Base-by-base conservation (phyloP, 2,797 vertebrate genomes). In the Crocodylus rhombifer region DNA sequence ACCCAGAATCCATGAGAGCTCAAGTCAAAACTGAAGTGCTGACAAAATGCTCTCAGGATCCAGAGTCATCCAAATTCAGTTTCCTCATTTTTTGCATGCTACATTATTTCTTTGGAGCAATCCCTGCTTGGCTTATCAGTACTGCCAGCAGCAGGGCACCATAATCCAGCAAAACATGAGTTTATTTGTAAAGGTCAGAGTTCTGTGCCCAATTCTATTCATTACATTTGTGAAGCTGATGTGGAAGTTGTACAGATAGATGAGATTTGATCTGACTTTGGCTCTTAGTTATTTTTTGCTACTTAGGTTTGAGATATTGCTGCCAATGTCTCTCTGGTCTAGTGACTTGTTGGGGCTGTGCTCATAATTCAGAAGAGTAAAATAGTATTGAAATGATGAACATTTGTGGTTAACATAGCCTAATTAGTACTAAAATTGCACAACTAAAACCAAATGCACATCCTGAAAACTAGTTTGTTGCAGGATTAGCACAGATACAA, bases 221-320 rank as follows among this genome's bases (percentile, higher is more conserved):
- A 67, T 62, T 71, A 63, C 28, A 3, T 28, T 86, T 74, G 65
- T 8, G 79, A 86, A 90, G 85, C 77, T 89, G 85, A 92, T 3
- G 60, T 93, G 36, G 42, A 93, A 95, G 15, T 28, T 96, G 81
- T 88, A 73, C 96, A 96, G 95, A 89, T 81, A 77, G 92, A 89
- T 93, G 81, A 92, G 93, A 93, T 85, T 69, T 16, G 3, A 89
- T 63, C 58, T 84, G 57, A 90, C 69, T 90, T 78, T 92, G 80
- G 82, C 90, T 91, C 63, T 95, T 42, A 77, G 84, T 92, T 90
- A 88, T 14, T 63, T 51, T 51, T 86, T 86, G 36, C 51, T 80
- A 16, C 61, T 62, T 86, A 61, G 69, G 23, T 79, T 65, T 95
- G 91, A 95, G 36, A 14, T 36, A 73, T 51, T 25, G 6, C 36